Base-by-base conservation (phyloP, 1,140 invertebrate genomes). In the Trachymyrmex septentrionalis region DNA sequence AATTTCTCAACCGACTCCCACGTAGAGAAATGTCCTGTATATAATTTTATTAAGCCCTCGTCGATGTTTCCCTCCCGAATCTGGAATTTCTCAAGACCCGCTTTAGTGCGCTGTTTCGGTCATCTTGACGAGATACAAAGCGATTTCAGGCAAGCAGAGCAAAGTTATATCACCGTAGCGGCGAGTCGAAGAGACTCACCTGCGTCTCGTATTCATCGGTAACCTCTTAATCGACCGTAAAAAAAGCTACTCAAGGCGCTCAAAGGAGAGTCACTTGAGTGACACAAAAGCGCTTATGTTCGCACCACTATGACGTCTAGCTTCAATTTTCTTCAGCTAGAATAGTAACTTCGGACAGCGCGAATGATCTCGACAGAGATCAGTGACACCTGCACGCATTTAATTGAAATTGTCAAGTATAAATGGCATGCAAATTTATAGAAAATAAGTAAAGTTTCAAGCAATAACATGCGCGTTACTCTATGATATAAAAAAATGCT, bases 1-100 rank as follows among this genome's bases (percentile, higher is more conserved):
- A 95, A 95, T 95, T 94, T 92, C 76, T 77, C 67, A 38, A 21
- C 50, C n/a, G 86, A 90, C 92, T 94, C 94, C 92, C 94, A 95
- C 93, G 94, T 92, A 91, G 89, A 92, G 91, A 92, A 95, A 91
- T 92, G 92, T 94, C 82, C 88, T 91, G 93, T 88, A 93, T 90
- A 91, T 76, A 92, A 94, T 94, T 95, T 94, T 91, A 93, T 93
- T 93, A 93, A 88, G 21, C 57, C 44, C 78, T 86, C 81, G 69
- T 72, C 57, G 24, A 21, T n/a, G 57, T 34, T 16, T 12, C n/a
- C 66, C 24, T 44, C 53, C 34, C 24, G 73, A 38, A 38, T 50
- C 0, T 27, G 2, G 12, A 14, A 48, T 90, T 86, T 90, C 86
- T 73, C 89, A 86, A 72, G 73, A 63, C 21, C 9, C 55, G 69